Percentiles rank a stretch among this genome's conserved stretches.
Conservation (phyloP, 2,113 vertebrate species). For the Neogobius melanostomus region DNA sequence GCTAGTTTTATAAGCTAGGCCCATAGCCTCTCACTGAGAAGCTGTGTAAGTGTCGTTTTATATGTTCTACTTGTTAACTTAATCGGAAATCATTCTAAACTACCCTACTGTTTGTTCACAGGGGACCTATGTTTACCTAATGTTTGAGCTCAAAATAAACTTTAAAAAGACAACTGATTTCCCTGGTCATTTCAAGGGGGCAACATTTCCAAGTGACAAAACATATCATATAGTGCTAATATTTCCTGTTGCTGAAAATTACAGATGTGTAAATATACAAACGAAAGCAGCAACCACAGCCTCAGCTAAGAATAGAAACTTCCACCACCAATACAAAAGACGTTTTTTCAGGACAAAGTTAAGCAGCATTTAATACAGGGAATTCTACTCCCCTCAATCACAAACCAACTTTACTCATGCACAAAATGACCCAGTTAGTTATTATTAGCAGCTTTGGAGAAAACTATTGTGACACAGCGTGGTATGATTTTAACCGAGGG, state of each 20-base stretch:
- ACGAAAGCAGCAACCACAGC: not conserved
- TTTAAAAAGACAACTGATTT: too few relatives aligned
- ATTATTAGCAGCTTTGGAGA: slow-evolving; percentile 28
- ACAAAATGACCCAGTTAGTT: slow-evolving; percentile 7
- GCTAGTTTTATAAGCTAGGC: too few relatives aligned
- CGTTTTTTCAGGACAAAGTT: too few relatives aligned
- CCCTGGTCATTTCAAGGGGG: too few relatives aligned
- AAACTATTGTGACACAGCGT: slow-evolving; percentile 30
- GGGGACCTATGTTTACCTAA: too few relatives aligned
- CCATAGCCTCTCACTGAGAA: too few relatives aligned
- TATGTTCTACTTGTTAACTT: too few relatives aligned
- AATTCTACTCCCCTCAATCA: not conserved
- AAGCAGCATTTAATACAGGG: too few relatives aligned
- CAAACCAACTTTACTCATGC: not conserved
- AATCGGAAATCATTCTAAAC: too few relatives aligned
- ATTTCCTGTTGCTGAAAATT: not conserved
- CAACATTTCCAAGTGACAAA: not conserved
- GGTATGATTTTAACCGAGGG: slow-evolving; percentile 30
- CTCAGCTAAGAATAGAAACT: not conserved
- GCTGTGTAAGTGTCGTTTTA: too few relatives aligned
- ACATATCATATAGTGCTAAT: not conserved
- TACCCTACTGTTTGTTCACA: too few relatives aligned
- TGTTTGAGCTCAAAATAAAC: too few relatives aligned
- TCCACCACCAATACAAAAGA: not conserved
- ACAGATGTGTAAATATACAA: not conserved